Evolutionary conservation across 2,113 vertebrate genomes (phyloP), one percentile per base, ranked within the genome.

Genomic region (Takifugu bimaculatus): DNA sequence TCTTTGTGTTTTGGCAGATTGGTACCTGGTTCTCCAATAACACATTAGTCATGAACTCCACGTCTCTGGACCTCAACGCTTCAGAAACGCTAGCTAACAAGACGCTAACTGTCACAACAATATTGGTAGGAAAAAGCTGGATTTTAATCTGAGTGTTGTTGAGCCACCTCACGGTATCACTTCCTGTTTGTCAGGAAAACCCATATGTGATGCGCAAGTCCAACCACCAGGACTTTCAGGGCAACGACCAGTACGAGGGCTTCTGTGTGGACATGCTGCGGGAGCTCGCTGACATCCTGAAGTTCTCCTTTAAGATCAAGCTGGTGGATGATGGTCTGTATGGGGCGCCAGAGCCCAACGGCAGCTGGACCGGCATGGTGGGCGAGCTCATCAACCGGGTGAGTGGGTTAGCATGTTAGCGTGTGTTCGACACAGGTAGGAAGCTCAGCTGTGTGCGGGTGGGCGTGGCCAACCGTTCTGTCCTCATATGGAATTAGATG

Each of bases 321-420:
- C 79, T 97, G 84, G 95, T 96, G 72, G 94, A 96, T 7, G 95
- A 97, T 0, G 93, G 93, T 1, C 87, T 94, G 1, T 97, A 96
- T 0, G 95, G 94, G 0, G 95, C 94, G 0, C 95, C 95, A 0
- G 94, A 96, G 49, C 90, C 93, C 66, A 96, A 97, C 0, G 94
- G 95, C 26, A 95, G 94, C 79, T 97, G 95, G 94, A 96, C 94
- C 0, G 94, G 95, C 50, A 95, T 97, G 94, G 95, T 97, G 55
- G 95, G 94, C 5, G 95, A 97, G 81, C 93, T 97, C 61, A 95
- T 96, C 85, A 93, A 95, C 79, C 83, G 94, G 92, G 95, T 96
- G 90, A 76, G 70, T 28, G 50, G 4, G 12, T 10, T n/a, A 29
- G 29, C 1, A 39, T 5, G 49, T 49, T 32, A 42, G 57, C 56